Evolutionary conservation across 2,888 invertebrate genomes (phyloP), one percentile per base, ranked within the genome.

Genomic region (Brassicogethes aeneus): DNA sequence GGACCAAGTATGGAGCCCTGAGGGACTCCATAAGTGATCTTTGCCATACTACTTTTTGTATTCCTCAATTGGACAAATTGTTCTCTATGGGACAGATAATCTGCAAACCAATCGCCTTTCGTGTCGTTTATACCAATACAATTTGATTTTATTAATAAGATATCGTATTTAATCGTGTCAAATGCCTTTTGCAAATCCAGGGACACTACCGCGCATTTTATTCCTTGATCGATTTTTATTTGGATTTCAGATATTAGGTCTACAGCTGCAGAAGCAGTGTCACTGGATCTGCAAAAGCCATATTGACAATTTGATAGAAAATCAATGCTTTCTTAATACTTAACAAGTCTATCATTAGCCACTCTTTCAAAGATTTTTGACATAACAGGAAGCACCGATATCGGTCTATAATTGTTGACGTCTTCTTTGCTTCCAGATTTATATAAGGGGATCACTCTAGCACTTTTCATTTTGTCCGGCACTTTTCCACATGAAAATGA

Each of bases 31-130:
- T 23, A 23, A 23, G 23, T 23, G 23, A 23, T 10, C 23, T 23
- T 23, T 23, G 23, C 23, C 23, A 23, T 23, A 23, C 23, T 23
- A 23, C 23, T 23, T 23, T 23, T 23, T 23, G 23, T 23, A 23
- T 23, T 23, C 5, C 10, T 23, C 23, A 23, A 23, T 23, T 23
- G 23, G 10, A 23, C 23, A 23, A 23, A 23, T 23, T 23, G 23
- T 23, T 23, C 23, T 23, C 23, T 23, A 23, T 23, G 23, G 23
- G 23, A 23, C 10, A 23, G 10, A 23, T 23, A 23, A 23, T 23
- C 23, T 10, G 23, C 5, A 23, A 23, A 23, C 23, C 23, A 23
- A 23, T 23, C 23, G 23, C 23, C 23, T 23, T 23, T 10, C 23
- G 10, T 10, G 10, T 23, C 23, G 5, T 23, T 23, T 23, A 23